Evolutionary conservation across 2,797 vertebrate genomes (phyloP).

Genomic region (Cyclura pinguis): DNA sequence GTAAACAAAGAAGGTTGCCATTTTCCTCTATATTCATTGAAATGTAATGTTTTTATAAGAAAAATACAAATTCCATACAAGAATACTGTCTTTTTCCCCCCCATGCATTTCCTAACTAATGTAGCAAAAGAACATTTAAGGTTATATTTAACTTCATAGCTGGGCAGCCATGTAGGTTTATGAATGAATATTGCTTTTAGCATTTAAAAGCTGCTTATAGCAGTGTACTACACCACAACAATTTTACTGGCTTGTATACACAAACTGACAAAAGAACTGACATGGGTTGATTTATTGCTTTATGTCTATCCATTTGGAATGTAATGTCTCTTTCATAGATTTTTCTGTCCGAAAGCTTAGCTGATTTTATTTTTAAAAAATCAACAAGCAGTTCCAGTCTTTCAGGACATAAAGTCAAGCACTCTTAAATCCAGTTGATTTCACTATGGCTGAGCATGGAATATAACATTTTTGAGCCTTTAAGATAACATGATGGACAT

Average conservation of each 20-base stretch:
- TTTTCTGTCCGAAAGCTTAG: neutral
- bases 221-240: neutral
- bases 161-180: conserved; percentile 3
- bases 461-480: neutral
- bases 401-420: neutral
- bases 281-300: neutral
- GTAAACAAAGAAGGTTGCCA: neutral
- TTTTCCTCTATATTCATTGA: neutral
- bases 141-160: conserved; percentile 8
- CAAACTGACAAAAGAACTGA: neutral
- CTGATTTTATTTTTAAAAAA: neutral
- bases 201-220: neutral
- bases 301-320: neutral
- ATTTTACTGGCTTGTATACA: neutral
- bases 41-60: conserved; percentile 9
- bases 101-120: neutral
- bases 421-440: neutral
- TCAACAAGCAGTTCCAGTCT: neutral
- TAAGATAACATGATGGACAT: neutral
- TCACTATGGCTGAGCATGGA: neutral
- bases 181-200: conserved; percentile 18
- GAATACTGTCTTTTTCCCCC: neutral
- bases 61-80: neutral
- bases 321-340: neutral
- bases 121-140: neutral